Base-by-base conservation (phyloP, 2,113 vertebrate genomes). In the Numida meleagris region DNA sequence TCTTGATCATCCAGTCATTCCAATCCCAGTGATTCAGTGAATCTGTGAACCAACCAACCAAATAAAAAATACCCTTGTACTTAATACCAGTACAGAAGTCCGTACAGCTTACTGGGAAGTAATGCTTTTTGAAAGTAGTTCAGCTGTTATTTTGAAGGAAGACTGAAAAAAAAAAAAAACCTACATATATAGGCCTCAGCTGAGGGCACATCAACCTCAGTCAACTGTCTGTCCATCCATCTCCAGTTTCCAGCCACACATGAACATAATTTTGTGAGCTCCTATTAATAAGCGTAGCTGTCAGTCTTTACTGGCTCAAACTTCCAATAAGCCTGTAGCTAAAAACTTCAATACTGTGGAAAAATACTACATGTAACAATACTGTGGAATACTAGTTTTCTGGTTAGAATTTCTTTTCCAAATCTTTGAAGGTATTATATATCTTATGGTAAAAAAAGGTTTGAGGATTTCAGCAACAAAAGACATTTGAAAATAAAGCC, bases 81-180 rank as follows among this genome's bases (percentile, higher is more conserved):
- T 4, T 29, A 7, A 3, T 12, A 23, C 3, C 21, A 36, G 1
- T 21, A 42, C 1, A 6, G 10, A 65, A 66, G 1, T 66, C 8
- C 31, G 23, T 20, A 21, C 1, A 58, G 6, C 5, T 59, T 10
- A 29, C 11, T 25, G 12, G 75, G 14, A 75, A 84, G 7, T 12
- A 55, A 18, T 4, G 1, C 0, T 12, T 74, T 43, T 50, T 6
- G 4, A 19, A 66, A 76, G 50, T 50, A 53, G 21, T 79, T 72
- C 31, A 27, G 2, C 3, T 82, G 14, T 17, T 76, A 19, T 18
- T 92, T 61, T 82, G 10, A 8, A 76, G 9, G 8, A 72, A 68
- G 12, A 48, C 1, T 36, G 8, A 17, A 51, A 87, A 46, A 18
- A 13, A 10, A 8, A 27, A 17, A 15, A 27, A 57, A 81, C 17